A percentile compares a stretch with the other conserved stretches of the same genome.
Conservation (phyloP, 2,797 vertebrate species). For the Melanotaenia pygmaea region DNA sequence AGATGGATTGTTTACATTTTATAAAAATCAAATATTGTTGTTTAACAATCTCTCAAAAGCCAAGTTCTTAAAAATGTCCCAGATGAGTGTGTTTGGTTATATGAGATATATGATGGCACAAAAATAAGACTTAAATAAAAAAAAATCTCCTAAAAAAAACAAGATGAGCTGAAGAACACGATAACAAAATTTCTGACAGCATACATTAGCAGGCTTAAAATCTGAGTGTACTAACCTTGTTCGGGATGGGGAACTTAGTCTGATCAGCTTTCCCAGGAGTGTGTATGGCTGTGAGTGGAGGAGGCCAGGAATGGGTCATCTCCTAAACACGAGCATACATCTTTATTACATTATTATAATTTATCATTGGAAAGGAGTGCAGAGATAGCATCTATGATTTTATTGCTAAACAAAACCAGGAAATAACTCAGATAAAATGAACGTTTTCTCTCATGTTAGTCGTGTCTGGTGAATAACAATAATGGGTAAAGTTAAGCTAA, state of each 20-base stretch:
- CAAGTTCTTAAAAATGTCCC: no score
- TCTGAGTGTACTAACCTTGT: conserved; percentile 82
- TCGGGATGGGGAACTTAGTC: conserved; percentile 90
- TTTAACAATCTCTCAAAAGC: no score
- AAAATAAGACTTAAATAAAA: no score
- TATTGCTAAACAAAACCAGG: not conserved
- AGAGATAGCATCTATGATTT: not conserved
- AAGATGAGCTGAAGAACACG: no score
- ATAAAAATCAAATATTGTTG: no score
- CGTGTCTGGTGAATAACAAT: conserved; percentile 32
- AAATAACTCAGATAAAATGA: conserved; percentile 1
- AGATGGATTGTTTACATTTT: no score
- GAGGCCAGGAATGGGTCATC: conserved; percentile 96
- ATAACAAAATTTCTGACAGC: no score
- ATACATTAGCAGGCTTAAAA: no score
- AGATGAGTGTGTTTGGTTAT: no score
- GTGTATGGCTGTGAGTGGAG: conserved; percentile 93
- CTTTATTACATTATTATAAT: conserved; percentile 2
- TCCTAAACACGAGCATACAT: conserved; percentile 79
- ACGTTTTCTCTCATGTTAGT: conserved; percentile 6
- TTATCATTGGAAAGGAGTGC: not conserved
- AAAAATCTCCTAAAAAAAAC: no score
- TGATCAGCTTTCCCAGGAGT: conserved; percentile 92
- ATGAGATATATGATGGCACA: no score
- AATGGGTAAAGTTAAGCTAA: conserved; percentile 29